Conservation (phyloP, 1,140 invertebrate species). For the Thaumetopoea pityocampa region DNA sequence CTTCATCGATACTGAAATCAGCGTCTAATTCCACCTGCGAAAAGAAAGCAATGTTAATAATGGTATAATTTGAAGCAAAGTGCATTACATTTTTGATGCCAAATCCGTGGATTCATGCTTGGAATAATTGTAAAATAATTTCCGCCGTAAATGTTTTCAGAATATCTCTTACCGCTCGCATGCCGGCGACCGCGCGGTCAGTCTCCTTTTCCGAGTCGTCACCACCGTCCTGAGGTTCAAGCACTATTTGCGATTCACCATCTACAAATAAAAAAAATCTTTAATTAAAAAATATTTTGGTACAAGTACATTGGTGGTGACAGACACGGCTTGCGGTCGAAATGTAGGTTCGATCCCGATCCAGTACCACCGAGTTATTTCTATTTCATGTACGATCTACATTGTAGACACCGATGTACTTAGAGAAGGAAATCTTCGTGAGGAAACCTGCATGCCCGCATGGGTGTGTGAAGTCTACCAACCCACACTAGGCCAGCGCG, state of each 20-base stretch:
- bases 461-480: no score
- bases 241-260: conserved; percentile 53
- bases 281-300: neutral
- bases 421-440: no score
- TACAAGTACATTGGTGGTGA: no score
- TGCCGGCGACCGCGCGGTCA: conserved; percentile 47
- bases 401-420: conserved; percentile 7
- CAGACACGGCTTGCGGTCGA: no score
- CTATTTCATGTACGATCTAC: neutral
- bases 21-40: conserved; percentile 50
- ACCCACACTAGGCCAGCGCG: no score
- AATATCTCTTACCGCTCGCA: conserved; percentile 60
- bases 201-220: conserved; percentile 47
- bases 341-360: neutral
- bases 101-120: neutral
- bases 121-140: neutral
- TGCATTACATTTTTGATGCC: neutral
- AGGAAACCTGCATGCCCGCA: no score
- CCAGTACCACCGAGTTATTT: no score
- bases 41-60: conserved; percentile 4
- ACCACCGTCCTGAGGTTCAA: conserved; percentile 34
- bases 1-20: conserved; percentile 45
- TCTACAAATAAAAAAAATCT: conserved; percentile 27
- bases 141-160: no score
- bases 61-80: neutral